Percentiles rank a stretch among this genome's conserved stretches.
phyloP scores from a whole-genome alignment of 1,140 invertebrate species.

The Magallana angulata region DNA sequence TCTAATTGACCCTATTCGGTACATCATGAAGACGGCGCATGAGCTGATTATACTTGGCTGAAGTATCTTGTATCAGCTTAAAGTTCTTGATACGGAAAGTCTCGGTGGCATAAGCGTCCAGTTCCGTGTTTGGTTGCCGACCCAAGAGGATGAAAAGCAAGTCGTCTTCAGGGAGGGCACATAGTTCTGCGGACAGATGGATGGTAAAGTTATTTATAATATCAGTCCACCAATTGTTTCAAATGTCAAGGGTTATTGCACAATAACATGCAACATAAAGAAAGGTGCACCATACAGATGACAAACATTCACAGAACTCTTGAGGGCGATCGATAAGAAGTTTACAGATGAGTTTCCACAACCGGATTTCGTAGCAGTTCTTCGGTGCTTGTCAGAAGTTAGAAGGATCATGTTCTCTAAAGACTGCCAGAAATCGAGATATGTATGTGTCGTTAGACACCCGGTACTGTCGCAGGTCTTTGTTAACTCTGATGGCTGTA shows the following conservation, averaged over 20 bases:
- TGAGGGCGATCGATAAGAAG: background rate
- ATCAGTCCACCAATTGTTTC: background rate
- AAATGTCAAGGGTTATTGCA: background rate
- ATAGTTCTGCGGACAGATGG: background rate
- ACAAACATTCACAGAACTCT: background rate
- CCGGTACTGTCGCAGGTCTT: background rate
- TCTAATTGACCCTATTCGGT: background rate
- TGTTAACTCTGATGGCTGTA: background rate
- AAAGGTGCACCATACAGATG: background rate
- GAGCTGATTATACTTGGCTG: background rate
- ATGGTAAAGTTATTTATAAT: background rate
- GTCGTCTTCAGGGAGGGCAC: background rate
- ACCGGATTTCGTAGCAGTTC: background rate
- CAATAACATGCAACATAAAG: background rate
- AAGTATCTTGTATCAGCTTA: background rate
- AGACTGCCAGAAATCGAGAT: background rate
- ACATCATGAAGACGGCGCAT: background rate
- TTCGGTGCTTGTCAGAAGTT: background rate
- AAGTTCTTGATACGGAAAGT: background rate
- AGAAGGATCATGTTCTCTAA: background rate
- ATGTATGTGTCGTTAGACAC: background rate
- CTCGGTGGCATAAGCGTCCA: background rate
- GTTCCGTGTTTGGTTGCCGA: background rate
- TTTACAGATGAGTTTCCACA: background rate
- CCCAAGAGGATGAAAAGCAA: background rate